phyloP scores from a whole-genome alignment of 2,888 invertebrate species.

The Oligia latruncula region DNA sequence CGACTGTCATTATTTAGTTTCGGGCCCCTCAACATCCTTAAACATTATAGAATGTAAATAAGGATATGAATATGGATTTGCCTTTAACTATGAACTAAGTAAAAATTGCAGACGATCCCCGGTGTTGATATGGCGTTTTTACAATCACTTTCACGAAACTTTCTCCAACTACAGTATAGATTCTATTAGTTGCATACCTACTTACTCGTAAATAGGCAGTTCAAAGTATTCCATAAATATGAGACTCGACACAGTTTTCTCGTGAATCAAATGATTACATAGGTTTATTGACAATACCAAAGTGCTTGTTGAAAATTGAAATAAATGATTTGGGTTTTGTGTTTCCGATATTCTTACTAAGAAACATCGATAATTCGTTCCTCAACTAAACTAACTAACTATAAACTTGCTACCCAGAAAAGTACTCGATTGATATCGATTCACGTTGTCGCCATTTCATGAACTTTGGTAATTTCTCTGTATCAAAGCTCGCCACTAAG shows the following conservation, averaged over 20 bases:
- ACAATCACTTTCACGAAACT: not conserved
- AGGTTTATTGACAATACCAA: not conserved
- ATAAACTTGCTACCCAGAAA: not conserved
- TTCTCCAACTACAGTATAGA: not conserved
- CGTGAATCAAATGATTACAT: not conserved
- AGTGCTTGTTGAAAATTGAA: no score
- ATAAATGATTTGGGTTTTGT: not conserved
- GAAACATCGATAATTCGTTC: not conserved
- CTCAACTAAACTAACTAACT: not conserved
- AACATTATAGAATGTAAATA: not conserved
- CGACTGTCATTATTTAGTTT: no score
- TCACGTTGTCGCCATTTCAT: not conserved
- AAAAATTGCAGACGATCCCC: not conserved
- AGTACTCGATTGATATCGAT: constrained; percentile 12
- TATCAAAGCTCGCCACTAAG: constrained; percentile 11
- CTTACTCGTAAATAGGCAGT: not conserved
- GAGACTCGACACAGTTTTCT: not conserved
- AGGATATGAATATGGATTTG: not conserved
- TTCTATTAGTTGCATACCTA: not conserved
- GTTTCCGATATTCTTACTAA: not conserved
- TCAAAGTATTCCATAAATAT: not conserved
- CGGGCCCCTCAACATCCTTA: not conserved
- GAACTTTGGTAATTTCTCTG: not conserved
- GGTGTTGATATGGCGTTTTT: not conserved
- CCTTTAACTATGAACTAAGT: not conserved